Evolutionary conservation across 1,140 invertebrate genomes (phyloP).

Genomic region (Parapsyche elsis): DNA sequence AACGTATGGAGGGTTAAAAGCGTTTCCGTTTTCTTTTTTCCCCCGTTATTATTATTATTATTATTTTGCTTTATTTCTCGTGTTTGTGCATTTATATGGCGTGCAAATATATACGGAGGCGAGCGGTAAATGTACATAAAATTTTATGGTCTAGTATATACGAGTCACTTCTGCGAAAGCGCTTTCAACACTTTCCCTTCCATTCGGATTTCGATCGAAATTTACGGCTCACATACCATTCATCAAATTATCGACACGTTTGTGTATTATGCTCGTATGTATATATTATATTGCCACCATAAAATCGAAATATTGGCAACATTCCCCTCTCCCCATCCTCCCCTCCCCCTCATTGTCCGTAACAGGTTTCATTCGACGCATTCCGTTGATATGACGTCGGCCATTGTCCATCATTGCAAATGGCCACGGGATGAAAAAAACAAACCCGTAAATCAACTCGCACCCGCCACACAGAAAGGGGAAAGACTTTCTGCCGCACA

Average conservation of each 20-base stretch:
- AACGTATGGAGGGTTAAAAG: neutral
- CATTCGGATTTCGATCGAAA: neutral
- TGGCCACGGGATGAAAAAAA: too few relatives aligned
- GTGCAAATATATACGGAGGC: conserved; percentile 8
- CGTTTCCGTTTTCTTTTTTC: conserved; percentile 12
- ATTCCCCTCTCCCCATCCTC: too few relatives aligned
- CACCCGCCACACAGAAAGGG: neutral
- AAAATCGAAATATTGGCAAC: too few relatives aligned
- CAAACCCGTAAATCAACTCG: too few relatives aligned
- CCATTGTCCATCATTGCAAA: too few relatives aligned
- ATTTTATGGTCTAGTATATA: conserved; percentile 4
- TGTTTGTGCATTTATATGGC: conserved; percentile 20
- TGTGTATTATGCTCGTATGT: too few relatives aligned
- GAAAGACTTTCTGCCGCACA: neutral
- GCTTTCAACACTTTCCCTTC: too few relatives aligned
- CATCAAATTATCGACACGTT: too few relatives aligned
- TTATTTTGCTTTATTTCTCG: conserved; percentile 20
- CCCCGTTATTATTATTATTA: neutral
- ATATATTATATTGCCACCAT: too few relatives aligned
- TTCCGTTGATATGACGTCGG: too few relatives aligned
- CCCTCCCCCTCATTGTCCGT: too few relatives aligned
- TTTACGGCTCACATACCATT: neutral
- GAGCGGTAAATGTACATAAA: neutral
- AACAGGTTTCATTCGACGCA: too few relatives aligned
- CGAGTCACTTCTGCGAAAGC: neutral